Evolutionary conservation across 2,113 vertebrate genomes (phyloP).

Genomic region (Elephantulus edwardii): DNA sequence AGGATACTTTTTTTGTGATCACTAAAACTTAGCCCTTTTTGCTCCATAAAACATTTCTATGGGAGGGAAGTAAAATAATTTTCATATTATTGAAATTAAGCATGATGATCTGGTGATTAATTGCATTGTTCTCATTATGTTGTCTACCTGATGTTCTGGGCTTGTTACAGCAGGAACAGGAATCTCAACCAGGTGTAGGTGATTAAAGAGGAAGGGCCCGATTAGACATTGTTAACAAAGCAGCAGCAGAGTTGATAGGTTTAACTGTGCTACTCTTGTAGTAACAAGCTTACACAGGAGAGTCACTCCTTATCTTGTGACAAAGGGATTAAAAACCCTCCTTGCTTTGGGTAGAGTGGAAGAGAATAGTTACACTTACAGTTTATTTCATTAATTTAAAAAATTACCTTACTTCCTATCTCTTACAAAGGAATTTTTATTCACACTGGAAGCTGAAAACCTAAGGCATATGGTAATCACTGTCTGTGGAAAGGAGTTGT

Average conservation of each 20-base stretch:
- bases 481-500: no score
- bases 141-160: constrained; percentile 80
- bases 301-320: constrained; percentile 80
- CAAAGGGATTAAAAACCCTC: constrained; percentile 69
- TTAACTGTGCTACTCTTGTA: constrained; percentile 73
- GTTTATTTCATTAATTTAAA: neutral
- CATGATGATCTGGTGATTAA: constrained; percentile 82
- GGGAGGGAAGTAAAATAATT: constrained; percentile 78
- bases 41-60: constrained; percentile 81
- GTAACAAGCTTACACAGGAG: constrained; percentile 76
- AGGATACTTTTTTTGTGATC: constrained; percentile 71
- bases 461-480: neutral
- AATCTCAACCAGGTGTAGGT: constrained; percentile 81
- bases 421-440: constrained; percentile 40
- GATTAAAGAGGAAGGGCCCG: constrained; percentile 82
- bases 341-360: constrained; percentile 48
- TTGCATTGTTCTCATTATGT: constrained; percentile 82
- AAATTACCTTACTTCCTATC: constrained; percentile 32
- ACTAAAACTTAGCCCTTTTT: constrained; percentile 77
- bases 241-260: constrained; percentile 79
- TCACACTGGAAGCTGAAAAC: constrained; percentile 16
- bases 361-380: constrained; percentile 9
- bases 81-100: constrained; percentile 81
- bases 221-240: constrained; percentile 80
- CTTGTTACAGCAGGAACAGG: constrained; percentile 77